Conservation (phyloP, 2,113 vertebrate species). For the Arenaria interpres region DNA sequence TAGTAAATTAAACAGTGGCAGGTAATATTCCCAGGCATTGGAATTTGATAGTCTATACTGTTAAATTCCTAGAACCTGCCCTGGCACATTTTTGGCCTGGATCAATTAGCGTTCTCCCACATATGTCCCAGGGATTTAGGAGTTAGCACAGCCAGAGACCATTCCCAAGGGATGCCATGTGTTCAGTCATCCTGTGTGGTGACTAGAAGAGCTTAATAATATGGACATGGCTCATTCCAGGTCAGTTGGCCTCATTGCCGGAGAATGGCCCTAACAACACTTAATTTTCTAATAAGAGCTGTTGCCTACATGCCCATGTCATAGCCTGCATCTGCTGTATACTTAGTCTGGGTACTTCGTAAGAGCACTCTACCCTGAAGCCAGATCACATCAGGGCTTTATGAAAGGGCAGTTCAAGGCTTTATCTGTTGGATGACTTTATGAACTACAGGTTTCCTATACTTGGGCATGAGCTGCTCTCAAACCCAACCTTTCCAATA, state of each 20-base stretch:
- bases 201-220: not conserved
- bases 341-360: not conserved
- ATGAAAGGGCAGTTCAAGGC: not conserved
- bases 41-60: constrained; percentile 47
- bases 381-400: not conserved
- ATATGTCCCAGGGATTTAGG: not conserved
- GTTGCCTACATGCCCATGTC: not conserved
- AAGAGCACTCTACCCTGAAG: not conserved
- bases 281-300: not conserved
- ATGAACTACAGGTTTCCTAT: not conserved
- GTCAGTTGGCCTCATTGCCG: not conserved
- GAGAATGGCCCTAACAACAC: not conserved
- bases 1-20: constrained; percentile 47
- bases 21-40: constrained; percentile 51
- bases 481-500: not conserved
- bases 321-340: not conserved
- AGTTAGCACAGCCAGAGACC: not conserved
- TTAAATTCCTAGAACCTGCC: constrained; percentile 60
- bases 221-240: not conserved
- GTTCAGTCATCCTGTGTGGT: not conserved
- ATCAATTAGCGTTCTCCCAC: constrained; percentile 55
- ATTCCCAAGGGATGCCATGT: not conserved
- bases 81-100: constrained; percentile 55
- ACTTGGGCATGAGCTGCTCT: not conserved
- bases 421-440: not conserved